Evolutionary conservation across 2,113 vertebrate species (phyloP).

Genomic region (Stomatorhinus ivindoensis): DNA sequence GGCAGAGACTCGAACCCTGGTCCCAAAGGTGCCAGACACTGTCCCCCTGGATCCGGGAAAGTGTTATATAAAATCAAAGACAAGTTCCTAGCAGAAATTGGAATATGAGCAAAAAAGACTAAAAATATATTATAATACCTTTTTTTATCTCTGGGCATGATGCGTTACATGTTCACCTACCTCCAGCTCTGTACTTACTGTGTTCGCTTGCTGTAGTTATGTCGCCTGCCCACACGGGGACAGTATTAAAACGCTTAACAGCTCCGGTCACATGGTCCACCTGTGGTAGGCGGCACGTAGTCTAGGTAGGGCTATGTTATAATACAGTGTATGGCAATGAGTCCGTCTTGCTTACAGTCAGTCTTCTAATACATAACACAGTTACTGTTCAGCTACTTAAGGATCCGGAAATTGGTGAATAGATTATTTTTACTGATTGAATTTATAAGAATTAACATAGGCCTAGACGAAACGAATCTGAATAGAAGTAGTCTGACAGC

Average conservation of each 20-base stretch:
- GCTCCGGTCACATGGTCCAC: not conserved
- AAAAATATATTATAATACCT: not conserved
- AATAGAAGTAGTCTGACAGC: not conserved
- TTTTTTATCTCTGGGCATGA: not conserved
- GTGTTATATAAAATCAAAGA: no score
- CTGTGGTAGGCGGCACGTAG: not conserved
- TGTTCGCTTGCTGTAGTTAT: not conserved
- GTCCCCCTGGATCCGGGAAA: no score
- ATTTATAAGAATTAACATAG: not conserved
- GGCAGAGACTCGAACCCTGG: no score
- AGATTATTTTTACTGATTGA: not conserved
- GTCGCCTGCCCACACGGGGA: not conserved
- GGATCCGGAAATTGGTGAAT: not conserved
- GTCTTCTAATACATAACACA: not conserved
- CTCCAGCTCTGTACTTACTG: not conserved
- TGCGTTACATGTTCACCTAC: not conserved
- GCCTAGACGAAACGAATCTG: not conserved
- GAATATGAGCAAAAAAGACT: no score
- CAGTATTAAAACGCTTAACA: not conserved
- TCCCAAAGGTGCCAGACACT: not conserved
- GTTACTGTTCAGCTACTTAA: not conserved
- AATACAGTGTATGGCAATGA: not conserved
- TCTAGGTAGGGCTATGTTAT: not conserved
- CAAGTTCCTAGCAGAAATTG: no score
- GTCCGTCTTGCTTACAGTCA: not conserved